A percentile compares a stretch with the other conserved stretches of the same genome.
Evolutionary conservation across 2,888 invertebrate species (phyloP).

Genomic region (Microplitis deprimator): DNA sequence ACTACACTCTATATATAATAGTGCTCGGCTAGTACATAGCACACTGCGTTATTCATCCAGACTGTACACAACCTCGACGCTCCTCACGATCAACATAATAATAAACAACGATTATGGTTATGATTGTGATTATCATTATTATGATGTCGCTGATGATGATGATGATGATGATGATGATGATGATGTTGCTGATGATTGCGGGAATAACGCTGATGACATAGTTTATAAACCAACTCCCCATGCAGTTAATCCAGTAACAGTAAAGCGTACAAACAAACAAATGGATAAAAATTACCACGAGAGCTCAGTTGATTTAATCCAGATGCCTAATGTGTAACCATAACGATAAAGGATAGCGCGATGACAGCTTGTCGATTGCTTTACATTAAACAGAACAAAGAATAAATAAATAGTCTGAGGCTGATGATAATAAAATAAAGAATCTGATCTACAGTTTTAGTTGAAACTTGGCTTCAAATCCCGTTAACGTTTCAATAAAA

Average conservation of each 20-base stretch:
- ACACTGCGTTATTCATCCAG: too few relatives aligned
- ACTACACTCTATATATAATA: conserved; percentile 1
- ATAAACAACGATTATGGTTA: conserved; percentile 22
- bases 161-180: conserved; percentile 40
- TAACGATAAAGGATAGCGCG: conserved; percentile 44
- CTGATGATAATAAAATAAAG: conserved; percentile 1
- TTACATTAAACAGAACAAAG: conserved; percentile 20
- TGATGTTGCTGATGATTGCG: conserved; percentile 47
- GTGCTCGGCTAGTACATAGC: background rate
- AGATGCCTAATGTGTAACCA: conserved; percentile 49
- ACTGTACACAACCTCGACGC: too few relatives aligned
- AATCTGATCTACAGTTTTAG: background rate
- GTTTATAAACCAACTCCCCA: conserved; percentile 42
- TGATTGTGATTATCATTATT: conserved; percentile 31
- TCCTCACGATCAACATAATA: background rate
- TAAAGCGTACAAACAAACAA: conserved; percentile 14
- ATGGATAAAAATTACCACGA: conserved; percentile 41
- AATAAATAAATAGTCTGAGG: conserved; percentile 2
- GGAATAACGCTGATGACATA: conserved; percentile 48
- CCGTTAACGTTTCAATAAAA: too few relatives aligned
- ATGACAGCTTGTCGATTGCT: conserved; percentile 27
- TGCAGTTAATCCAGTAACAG: conserved; percentile 25
- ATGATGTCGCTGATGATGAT: conserved; percentile 38
- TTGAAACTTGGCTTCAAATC: background rate
- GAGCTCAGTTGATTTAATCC: conserved; percentile 53